A percentile compares a stretch with the other conserved stretches of the same genome.
phyloP scores from a whole-genome alignment of 2,113 vertebrate species.

The Edolisoma coerulescens region DNA sequence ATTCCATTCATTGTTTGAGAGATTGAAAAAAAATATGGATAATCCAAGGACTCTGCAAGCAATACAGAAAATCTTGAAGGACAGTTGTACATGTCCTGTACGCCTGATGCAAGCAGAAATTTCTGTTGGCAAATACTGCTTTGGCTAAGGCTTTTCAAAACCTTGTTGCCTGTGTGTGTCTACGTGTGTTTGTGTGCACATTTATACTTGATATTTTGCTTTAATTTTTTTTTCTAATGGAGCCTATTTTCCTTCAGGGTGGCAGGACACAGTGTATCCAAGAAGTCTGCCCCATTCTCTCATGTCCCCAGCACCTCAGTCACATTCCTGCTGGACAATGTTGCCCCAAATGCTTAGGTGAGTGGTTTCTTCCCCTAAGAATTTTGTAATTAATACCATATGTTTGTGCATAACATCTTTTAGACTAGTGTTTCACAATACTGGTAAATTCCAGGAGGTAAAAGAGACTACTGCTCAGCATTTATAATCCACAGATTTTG shows the following conservation, averaged over 20 bases:
- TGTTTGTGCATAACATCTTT: background rate
- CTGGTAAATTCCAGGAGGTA: background rate
- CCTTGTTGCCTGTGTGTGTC: background rate
- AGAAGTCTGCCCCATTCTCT: constrained; percentile 94
- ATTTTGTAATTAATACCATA: background rate
- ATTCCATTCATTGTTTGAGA: background rate
- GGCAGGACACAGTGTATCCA: constrained; percentile 87
- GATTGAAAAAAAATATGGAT: background rate
- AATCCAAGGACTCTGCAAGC: background rate
- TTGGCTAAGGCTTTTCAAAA: background rate
- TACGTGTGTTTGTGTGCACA: background rate
- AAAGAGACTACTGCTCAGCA: background rate
- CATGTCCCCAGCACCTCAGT: constrained; percentile 92
- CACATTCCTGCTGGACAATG: constrained; percentile 87
- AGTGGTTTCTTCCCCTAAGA: constrained; percentile 7
- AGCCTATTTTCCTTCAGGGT: constrained; percentile 78
- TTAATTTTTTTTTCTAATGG: constrained; percentile 4
- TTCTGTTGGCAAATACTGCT: background rate
- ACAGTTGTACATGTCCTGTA: background rate
- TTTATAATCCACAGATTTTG: background rate
- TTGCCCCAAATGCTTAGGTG: constrained; percentile 92
- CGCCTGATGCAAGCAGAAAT: background rate
- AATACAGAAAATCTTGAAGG: background rate
- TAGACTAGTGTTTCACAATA: background rate
- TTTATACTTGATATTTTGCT: background rate